A percentile compares a stretch with the other conserved stretches of the same genome.
These are phyloP conservation scores for Hirundo rustica DNA, from an alignment of 2,797 vertebrate species.

Conservation along the genomic window DNA sequence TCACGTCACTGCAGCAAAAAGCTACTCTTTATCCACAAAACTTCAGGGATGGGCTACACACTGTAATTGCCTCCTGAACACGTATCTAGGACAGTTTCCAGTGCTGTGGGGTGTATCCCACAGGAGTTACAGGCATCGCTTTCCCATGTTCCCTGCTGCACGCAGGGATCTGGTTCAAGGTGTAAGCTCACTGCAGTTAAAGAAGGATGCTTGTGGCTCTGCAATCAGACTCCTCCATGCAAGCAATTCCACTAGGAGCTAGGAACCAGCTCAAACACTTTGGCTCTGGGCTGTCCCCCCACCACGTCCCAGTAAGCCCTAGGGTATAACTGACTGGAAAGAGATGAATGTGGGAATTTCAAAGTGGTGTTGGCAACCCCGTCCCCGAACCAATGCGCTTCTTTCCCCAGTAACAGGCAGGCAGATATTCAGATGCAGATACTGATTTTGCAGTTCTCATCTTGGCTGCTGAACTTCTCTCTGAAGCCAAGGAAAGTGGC, in stretches of 20 bases:
- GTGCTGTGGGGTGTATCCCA: not conserved
- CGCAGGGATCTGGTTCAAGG: rapidly evolving
- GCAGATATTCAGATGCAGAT: not conserved
- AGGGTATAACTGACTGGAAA: not conserved
- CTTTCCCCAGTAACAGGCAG: not conserved
- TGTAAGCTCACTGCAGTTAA: not conserved
- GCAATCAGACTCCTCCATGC: not conserved
- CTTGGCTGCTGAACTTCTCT: not conserved
- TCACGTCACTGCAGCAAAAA: not conserved
- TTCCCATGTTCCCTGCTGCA: not conserved
- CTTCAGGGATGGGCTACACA: not conserved
- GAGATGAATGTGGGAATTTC: not conserved
- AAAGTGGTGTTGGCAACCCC: rapidly evolving
- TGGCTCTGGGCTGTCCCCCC: not conserved
- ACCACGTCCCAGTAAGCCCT: not conserved
- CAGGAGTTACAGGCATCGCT: not conserved
- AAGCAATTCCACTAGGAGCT: not conserved
- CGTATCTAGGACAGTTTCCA: not conserved
- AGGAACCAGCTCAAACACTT: not conserved
- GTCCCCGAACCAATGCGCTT: not conserved
- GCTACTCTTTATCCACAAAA: not conserved
- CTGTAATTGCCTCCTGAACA: not conserved
- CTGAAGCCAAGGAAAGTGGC: not conserved
- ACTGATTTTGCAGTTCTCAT: not conserved
- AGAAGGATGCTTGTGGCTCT: not conserved